Evolutionary conservation across 2,888 invertebrate species (phyloP), one percentile per base, ranked within the genome.

Genomic region (Drosophila mimica): DNA sequence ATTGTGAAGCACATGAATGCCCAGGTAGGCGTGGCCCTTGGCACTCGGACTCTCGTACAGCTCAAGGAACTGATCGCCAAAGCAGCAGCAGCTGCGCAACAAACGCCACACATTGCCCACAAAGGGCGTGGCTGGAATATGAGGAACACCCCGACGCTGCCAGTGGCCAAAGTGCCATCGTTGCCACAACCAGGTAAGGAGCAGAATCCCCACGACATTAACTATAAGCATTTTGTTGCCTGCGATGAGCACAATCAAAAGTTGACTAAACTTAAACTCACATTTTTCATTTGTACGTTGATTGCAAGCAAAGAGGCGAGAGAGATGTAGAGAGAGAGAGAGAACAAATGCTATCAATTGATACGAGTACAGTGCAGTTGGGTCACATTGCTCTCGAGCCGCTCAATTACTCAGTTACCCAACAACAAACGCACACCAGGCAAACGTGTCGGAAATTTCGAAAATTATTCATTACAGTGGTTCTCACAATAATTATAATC

Each of bases 1-100:
- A 51, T 92, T 93, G 75, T 94, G 92, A 49, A 94, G 91, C 11
- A 94, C 91, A 89, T 92, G 81, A 70, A 94, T 73, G 82, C 94
- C 89, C 83, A 89, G 81, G 76, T 92, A 66, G 63, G 92, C 74
- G 57, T 76, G 61, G 51, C 90, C 67, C 74, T 67, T 25, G 31
- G 80, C 66, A 4, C 30, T 13, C 25, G 53, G 4, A 20, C 83
- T 51, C 11, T 91, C 80, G 72, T 94, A 94, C 0, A 93, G 51
- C 4, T 90, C 83, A 7, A 83, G 84, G 3, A 94, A 79, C 48
- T 91, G 92, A 43, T 92, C 84, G 0, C 92, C 91, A 4, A 92
- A 79, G 31, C 91, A 83, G 66, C 88, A 90, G 38, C 69, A 82
- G n/a, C 91, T 80, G 0, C 91, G 61, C 4, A 94, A 0, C 25